Conservation (phyloP, 2,888 invertebrate genomes). For the Megalurothrips usitatus region DNA sequence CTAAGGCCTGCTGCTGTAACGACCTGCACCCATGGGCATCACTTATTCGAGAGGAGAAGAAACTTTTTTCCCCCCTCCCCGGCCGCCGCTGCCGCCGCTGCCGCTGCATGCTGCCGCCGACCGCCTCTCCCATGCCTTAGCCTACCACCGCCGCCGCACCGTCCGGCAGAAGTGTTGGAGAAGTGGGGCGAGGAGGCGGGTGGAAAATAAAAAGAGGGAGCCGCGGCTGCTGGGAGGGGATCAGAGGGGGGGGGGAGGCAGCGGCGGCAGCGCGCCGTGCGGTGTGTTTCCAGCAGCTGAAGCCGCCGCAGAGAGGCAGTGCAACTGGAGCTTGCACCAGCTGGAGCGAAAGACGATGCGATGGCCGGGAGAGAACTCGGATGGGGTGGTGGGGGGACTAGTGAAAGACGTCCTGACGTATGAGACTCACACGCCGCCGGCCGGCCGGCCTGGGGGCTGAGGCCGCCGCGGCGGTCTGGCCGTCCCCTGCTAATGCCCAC, state of each 20-base stretch:
- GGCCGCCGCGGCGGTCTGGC: background rate
- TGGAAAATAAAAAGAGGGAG: background rate
- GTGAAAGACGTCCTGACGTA: background rate
- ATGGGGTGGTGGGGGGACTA: background rate
- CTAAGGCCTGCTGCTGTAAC: conserved; percentile 1
- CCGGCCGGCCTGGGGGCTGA: too few species aligned
- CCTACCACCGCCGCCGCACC: too few species aligned
- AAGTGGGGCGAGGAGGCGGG: background rate
- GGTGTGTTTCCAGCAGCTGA: too few species aligned
- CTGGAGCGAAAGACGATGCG: too few species aligned
- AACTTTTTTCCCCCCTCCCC: conserved; percentile 14
- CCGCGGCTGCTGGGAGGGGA: background rate
- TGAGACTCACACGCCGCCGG: too few species aligned
- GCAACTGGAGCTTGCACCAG: too few species aligned
- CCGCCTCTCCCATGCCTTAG: too few species aligned
- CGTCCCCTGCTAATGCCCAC: background rate
- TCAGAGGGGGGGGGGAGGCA: too few species aligned
- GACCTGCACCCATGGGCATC: conserved; percentile 18
- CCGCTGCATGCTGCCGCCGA: too few species aligned
- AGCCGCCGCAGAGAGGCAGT: too few species aligned
- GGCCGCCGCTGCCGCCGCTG: background rate
- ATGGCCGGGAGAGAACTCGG: background rate
- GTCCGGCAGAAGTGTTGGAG: too few species aligned
- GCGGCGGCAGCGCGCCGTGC: too few species aligned
- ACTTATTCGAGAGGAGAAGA: conserved; percentile 3